These are phyloP conservation scores for Oconnorella tubifera DNA, from an alignment of 2,888 invertebrate genomes.

Conservation along the genomic window DNA sequence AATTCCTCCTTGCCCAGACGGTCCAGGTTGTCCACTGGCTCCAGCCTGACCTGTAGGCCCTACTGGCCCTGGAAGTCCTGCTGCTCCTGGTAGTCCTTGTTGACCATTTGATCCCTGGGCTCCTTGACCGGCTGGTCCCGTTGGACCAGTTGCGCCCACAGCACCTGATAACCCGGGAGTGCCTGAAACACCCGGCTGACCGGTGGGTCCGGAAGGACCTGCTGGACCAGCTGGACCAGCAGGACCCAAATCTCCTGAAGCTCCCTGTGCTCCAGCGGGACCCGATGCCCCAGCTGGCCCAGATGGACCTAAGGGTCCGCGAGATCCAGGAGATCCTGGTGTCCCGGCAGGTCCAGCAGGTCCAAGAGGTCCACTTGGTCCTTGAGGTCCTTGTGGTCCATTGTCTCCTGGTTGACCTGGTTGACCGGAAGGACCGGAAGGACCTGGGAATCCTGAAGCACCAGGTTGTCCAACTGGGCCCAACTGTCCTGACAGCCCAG, in stretches of 20 bases:
- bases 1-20: constrained; percentile 18
- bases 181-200: constrained; percentile 23
- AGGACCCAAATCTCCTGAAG: constrained; percentile 13
- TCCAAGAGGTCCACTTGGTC: constrained; percentile 21
- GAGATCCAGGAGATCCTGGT: background rate
- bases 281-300: constrained; percentile 26
- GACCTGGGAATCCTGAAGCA: constrained; percentile 1
- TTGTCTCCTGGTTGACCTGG: constrained; percentile 14
- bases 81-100: constrained; percentile 10
- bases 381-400: constrained; percentile 23
- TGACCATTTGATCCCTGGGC: constrained; percentile 2
- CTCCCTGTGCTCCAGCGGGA: constrained; percentile 24
- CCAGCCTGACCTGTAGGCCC: constrained; percentile 19
- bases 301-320: too few species aligned
- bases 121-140: constrained; percentile 26
- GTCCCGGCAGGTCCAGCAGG: background rate
- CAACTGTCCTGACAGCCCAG: constrained; percentile 1
- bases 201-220: constrained; percentile 17
- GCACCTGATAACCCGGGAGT: too few species aligned
- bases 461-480: constrained; percentile 6
- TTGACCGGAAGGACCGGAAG: background rate
- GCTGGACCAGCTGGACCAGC: constrained; percentile 19
- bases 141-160: constrained; percentile 24
- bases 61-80: constrained; percentile 16
- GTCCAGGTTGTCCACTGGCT: background rate